phyloP scores from a whole-genome alignment of 1,140 invertebrate species.

The Drosophila parvula region DNA sequence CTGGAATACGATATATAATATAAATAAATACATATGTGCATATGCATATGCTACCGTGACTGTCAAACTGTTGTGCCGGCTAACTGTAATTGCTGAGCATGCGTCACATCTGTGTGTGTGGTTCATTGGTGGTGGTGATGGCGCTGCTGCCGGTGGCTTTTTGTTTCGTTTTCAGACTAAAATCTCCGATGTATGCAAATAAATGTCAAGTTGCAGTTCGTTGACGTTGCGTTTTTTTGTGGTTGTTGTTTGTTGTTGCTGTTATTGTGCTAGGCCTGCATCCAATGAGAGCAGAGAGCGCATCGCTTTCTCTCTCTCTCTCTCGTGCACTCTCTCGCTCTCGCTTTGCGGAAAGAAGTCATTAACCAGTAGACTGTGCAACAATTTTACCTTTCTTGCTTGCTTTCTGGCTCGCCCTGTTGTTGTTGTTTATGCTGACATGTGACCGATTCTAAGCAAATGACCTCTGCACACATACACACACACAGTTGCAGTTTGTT shows the following conservation, averaged over 20 bases:
- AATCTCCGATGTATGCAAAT: slow-evolving; percentile 34
- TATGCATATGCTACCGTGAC: slow-evolving; percentile 11
- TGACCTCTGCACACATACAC: slow-evolving; percentile 32
- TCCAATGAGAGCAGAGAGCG: slow-evolving; percentile 33
- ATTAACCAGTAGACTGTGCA: slow-evolving; percentile 27
- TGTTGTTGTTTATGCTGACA: slow-evolving; percentile 16
- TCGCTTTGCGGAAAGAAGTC: slow-evolving; percentile 1
- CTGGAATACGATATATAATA: slow-evolving; percentile 31
- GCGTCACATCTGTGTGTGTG: slow-evolving; percentile 39
- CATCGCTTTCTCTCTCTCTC: slow-evolving; percentile 17
- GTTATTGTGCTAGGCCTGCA: slow-evolving; percentile 32
- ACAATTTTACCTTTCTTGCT: slow-evolving; percentile 28
- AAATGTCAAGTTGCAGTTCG: slow-evolving; percentile 47
- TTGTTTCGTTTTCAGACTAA: slow-evolving; percentile 13
- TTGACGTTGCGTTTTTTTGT: slow-evolving; percentile 40
- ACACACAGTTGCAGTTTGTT: not conserved
- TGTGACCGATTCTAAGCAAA: slow-evolving; percentile 50
- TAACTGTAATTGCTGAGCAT: slow-evolving; percentile 49
- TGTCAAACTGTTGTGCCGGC: slow-evolving; percentile 20
- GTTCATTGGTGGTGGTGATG: not conserved
- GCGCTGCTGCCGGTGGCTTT: not conserved
- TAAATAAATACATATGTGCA: not conserved
- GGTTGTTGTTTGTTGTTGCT: slow-evolving; percentile 5
- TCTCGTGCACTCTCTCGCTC: not conserved
- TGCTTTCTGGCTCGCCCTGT: slow-evolving; percentile 3